A percentile compares a stretch with the other conserved stretches of the same genome.
These are phyloP conservation scores for Seriola rivoliana DNA, from an alignment of 2,113 vertebrate species.

Conservation along the genomic window DNA sequence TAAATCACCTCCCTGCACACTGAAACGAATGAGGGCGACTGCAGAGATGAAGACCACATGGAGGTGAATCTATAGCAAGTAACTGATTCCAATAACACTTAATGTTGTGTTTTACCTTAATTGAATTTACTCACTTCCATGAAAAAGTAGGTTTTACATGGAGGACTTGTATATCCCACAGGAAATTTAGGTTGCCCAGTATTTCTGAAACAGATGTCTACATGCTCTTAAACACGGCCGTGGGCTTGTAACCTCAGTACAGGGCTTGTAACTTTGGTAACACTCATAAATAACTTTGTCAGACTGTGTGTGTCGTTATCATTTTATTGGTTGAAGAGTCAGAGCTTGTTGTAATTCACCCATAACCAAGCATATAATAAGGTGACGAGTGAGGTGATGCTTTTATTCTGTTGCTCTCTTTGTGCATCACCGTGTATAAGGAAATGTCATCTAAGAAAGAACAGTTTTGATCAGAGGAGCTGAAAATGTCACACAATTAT, in stretches of 20 bases:
- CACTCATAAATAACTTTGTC: constrained; percentile 34
- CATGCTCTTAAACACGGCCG: constrained; percentile 36
- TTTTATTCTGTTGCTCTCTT: constrained; percentile 15
- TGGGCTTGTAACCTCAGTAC: constrained; percentile 12
- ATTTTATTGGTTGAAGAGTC: constrained; percentile 17
- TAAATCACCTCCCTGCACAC: constrained; percentile 32
- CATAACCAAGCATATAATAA: neutral
- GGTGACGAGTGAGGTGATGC: neutral
- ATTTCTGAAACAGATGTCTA: constrained; percentile 45
- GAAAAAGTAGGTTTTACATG: neutral
- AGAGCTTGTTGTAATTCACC: constrained; percentile 5
- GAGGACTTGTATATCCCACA: neutral
- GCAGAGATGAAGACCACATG: constrained; percentile 25
- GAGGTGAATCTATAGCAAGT: constrained; percentile 14
- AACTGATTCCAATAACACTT: constrained; percentile 10
- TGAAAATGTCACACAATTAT: constrained; percentile 56
- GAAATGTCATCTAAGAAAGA: constrained; percentile 35
- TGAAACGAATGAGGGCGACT: constrained; percentile 1
- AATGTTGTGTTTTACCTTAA: constrained; percentile 18
- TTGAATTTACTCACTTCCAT: neutral
- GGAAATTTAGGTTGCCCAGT: constrained; percentile 1
- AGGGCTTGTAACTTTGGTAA: constrained; percentile 28
- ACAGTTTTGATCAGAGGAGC: constrained; percentile 19
- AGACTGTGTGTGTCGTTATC: constrained; percentile 12
- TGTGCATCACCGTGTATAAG: neutral